Evolutionary conservation across 2,797 vertebrate species (phyloP).

Genomic region (Geotrypetes seraphini): DNA sequence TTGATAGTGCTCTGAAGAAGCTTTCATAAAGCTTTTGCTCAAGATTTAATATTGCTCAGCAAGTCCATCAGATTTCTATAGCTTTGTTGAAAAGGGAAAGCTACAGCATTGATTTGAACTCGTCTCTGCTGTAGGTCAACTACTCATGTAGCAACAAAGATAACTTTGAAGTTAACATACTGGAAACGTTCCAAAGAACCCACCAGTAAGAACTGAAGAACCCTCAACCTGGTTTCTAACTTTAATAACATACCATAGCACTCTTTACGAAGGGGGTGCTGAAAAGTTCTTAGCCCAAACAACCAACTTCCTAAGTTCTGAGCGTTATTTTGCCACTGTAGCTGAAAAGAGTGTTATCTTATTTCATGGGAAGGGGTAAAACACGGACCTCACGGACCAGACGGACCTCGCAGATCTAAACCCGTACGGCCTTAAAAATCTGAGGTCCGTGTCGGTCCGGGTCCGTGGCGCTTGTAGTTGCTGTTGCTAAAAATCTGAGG

Average conservation of each 20-base stretch:
- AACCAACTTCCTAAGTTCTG: too few species aligned
- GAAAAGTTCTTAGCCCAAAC: too few species aligned
- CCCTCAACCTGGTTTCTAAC: slow-evolving; percentile 1
- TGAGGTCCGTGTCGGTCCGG: too few species aligned
- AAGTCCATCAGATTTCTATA: slow-evolving; percentile 32
- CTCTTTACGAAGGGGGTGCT: too few species aligned
- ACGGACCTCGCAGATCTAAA: too few species aligned
- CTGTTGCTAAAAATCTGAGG: too few species aligned
- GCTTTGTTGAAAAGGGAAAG: slow-evolving; percentile 30
- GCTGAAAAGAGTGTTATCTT: too few species aligned
- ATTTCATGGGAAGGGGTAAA: too few species aligned
- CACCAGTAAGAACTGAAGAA: slow-evolving; percentile 3
- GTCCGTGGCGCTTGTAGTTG: too few species aligned
- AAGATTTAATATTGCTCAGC: slow-evolving; percentile 34
- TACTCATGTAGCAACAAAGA: slow-evolving; percentile 21
- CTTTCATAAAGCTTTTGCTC: slow-evolving; percentile 43
- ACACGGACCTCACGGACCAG: too few species aligned
- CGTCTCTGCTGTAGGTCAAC: slow-evolving; percentile 24
- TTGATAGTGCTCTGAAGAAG: slow-evolving; percentile 39
- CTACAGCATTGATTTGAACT: slow-evolving; percentile 18
- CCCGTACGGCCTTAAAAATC: too few species aligned
- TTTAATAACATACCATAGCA: rapidly evolving
- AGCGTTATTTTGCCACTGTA: too few species aligned
- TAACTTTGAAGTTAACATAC: slow-evolving; percentile 20
- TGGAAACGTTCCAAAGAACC: slow-evolving; percentile 13